Evolutionary conservation across 2,797 vertebrate genomes (phyloP), one percentile per base, ranked within the genome.

Genomic region (Sarcoramphus papa): DNA sequence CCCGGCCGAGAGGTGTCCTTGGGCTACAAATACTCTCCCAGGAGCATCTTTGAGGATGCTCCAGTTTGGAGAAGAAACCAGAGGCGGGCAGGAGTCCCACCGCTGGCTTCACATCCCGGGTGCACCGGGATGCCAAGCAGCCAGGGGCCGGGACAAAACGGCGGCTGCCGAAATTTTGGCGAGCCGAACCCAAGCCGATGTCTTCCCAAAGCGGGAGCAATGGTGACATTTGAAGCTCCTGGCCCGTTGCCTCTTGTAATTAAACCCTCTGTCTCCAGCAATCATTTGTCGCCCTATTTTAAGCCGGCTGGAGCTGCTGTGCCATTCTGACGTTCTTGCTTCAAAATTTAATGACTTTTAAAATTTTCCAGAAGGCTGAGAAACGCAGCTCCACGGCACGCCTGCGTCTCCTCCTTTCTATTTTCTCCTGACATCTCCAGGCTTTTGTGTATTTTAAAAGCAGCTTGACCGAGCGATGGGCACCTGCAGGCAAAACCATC

Each of bases 321-420:
- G 51, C 85, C 51, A 28, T 82, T 91, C 81, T 82, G 88, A 91
- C 10, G 67, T 78, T 74, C 72, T 82, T 30, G 5, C 80, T 93
- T 93, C 77, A 95, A 93, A 89, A 60, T 82, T 85, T 91, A 86
- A 91, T 89, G 85, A 65, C 67, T 85, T 80, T 7, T 33, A 50
- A 88, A 63, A 85, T 82, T 60, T 85, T 85, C 91, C 60, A 68
- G 45, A 33, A 64, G 47, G 85, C 80, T 69, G 65, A 69, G 76
- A 50, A 69, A 28, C 0, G 6, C 45, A 53, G 69, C 64, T n/a
- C 64, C 1, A 2, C 9, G 45, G 9, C 0, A 1, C 9, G 30
- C 6, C 56, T 47, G 35, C 5, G 0, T 13, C 83, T 62, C 63
- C 56, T 78, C 47, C 47, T 72, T 12, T 18, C 56, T 23, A 0